phyloP scores from a whole-genome alignment of 2,113 vertebrate species.

The Elephantulus edwardii region DNA sequence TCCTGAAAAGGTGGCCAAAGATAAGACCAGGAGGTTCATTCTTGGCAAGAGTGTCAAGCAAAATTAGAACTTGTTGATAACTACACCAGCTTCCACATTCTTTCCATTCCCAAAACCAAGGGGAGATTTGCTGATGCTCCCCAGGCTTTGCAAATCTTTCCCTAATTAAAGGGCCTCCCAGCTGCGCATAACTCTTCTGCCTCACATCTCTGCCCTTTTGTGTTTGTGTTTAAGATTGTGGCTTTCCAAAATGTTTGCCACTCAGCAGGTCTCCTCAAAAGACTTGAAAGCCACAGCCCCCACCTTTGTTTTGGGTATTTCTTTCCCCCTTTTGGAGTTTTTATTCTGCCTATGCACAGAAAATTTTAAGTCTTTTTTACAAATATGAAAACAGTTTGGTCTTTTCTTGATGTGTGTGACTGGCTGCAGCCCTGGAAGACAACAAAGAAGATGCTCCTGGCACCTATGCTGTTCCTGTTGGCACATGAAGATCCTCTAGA shows the following conservation, averaged over 20 bases:
- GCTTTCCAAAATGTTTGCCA: conserved; percentile 47
- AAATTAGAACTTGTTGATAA: not conserved
- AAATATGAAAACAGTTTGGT: not conserved
- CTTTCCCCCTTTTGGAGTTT: not conserved
- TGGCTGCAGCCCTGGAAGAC: not conserved
- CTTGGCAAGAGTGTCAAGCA: not conserved
- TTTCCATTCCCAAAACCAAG: conserved; percentile 23
- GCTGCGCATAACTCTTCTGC: conserved; percentile 15
- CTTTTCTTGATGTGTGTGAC: fast-evolving
- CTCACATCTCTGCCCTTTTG: conserved; percentile 33
- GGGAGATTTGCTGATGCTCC: not conserved
- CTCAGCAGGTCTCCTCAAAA: conserved; percentile 52
- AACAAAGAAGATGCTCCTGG: not conserved
- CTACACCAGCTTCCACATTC: not conserved
- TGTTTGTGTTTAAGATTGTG: conserved; percentile 63
- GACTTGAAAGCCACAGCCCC: not conserved
- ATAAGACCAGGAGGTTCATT: fast-evolving
- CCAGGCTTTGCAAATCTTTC: not conserved
- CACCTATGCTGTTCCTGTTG: not conserved
- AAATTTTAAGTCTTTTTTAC: not conserved
- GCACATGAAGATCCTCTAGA: not conserved
- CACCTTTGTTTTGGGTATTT: not conserved
- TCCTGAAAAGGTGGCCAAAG: not conserved
- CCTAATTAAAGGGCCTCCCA: conserved; percentile 40
- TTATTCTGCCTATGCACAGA: not conserved